Conservation (phyloP, 1,140 invertebrate species). For the Achatina immaculata region DNA sequence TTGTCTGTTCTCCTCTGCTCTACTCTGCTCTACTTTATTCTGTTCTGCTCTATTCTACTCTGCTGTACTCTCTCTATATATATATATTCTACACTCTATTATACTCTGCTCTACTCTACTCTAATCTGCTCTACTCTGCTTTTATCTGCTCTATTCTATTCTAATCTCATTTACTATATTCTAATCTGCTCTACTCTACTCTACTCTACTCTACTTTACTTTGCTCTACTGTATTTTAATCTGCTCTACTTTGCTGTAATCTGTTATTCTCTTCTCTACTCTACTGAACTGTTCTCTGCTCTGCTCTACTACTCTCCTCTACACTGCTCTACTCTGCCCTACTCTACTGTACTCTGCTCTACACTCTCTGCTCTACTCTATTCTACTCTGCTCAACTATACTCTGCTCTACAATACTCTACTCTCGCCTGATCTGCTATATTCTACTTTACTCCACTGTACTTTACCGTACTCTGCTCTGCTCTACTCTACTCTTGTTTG, state of each 20-base stretch:
- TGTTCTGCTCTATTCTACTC: too few species aligned
- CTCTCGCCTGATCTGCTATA: not conserved
- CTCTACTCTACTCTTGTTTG: too few species aligned
- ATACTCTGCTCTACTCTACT: too few species aligned
- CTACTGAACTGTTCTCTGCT: not conserved
- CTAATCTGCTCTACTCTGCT: too few species aligned
- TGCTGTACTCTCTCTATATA: not conserved
- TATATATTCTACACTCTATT: not conserved
- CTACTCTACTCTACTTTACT: not conserved
- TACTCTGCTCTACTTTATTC: too few species aligned
- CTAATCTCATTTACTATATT: too few species aligned
- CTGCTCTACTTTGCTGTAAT: not conserved
- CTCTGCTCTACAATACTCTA: not conserved
- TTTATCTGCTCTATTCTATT: too few species aligned
- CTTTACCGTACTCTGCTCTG: too few species aligned
- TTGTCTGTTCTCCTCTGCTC: too few species aligned
- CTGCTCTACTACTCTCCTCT: constrained; percentile 3
- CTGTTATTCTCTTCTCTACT: not conserved
- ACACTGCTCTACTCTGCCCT: constrained; percentile 9
- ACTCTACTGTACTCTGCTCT: constrained; percentile 4
- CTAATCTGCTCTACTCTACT: too few species aligned
- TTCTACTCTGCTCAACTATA: constrained; percentile 6
- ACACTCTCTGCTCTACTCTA: not conserved
- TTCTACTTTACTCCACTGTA: constrained; percentile 3
- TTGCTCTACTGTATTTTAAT: not conserved